Conservation (phyloP, 2,888 invertebrate species). For the Muschampia plurimacula region DNA sequence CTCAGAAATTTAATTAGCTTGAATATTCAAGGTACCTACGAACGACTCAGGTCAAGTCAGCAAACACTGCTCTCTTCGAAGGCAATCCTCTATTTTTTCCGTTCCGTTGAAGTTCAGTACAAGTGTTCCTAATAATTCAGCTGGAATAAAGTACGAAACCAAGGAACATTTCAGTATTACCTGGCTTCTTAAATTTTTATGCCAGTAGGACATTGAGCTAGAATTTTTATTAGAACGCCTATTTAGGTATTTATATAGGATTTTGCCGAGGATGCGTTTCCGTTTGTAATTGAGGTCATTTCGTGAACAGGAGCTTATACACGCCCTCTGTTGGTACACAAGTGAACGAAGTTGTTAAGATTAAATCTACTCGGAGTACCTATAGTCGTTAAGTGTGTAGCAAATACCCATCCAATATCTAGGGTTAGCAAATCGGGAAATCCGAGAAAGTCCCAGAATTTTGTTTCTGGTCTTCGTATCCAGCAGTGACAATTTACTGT, state of each 20-base stretch:
- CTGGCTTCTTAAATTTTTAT: constrained; percentile 19
- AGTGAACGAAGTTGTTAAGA: too few species aligned
- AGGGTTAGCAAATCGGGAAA: too few species aligned
- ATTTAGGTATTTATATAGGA: neutral
- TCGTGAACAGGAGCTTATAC: too few species aligned
- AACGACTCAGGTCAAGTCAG: neutral
- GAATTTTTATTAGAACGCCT: constrained; percentile 7
- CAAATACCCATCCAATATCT: too few species aligned
- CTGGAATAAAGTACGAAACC: constrained; percentile 25
- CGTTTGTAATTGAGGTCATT: too few species aligned
- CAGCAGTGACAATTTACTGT: too few species aligned
- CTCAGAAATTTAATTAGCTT: neutral
- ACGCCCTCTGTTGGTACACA: too few species aligned
- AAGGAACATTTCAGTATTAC: constrained; percentile 25
- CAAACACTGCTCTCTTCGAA: neutral
- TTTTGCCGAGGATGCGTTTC: neutral
- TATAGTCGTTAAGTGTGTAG: too few species aligned
- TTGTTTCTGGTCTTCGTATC: too few species aligned
- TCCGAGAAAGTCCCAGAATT: too few species aligned
- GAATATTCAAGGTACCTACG: constrained; percentile 2
- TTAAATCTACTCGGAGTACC: too few species aligned
- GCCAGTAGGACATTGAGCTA: constrained; percentile 14
- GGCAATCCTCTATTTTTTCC: neutral
- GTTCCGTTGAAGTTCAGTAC: neutral
- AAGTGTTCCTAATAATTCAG: constrained; percentile 35